These are phyloP conservation scores for Caenorhabditis parvicauda DNA, from an alignment of 2,888 invertebrate genomes.

Conservation along the genomic window DNA sequence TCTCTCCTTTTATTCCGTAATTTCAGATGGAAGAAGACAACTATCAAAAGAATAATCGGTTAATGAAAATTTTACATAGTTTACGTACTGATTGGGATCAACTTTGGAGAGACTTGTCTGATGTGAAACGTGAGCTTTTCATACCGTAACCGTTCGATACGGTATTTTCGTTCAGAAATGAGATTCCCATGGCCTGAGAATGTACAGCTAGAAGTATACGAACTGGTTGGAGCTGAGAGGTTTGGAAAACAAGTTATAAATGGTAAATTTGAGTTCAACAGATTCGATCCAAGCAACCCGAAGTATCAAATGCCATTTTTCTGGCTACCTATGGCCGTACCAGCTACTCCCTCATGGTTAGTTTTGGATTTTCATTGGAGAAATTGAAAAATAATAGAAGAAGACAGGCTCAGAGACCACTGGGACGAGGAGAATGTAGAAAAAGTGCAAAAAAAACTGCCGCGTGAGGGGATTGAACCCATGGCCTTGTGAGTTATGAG, in stretches of 20 bases:
- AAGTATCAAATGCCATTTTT: conserved; percentile 54
- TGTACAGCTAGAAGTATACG: conserved; percentile 59
- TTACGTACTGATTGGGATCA: conserved; percentile 19
- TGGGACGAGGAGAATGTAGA: no score
- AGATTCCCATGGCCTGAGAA: conserved; percentile 57
- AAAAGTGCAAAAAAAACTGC: no score
- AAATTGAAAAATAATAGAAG: background rate
- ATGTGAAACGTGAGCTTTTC: conserved; percentile 25
- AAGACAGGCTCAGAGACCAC: background rate
- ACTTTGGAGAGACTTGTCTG: conserved; percentile 23
- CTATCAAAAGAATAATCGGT: no score
- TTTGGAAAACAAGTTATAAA: no score
- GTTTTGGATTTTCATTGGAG: background rate
- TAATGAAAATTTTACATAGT: no score
- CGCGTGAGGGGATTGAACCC: no score
- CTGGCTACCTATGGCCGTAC: conserved; percentile 50
- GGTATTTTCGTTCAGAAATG: conserved; percentile 46
- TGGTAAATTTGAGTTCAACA: no score
- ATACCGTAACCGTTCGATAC: no score
- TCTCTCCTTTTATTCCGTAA: background rate
- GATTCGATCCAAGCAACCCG: conserved; percentile 29
- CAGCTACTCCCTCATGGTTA: conserved; percentile 58
- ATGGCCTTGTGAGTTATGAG: no score
- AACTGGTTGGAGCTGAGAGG: conserved; percentile 58
- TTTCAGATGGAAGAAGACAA: background rate